Base-by-base conservation (phyloP, 1,140 invertebrate species). In the Saccostrea cuccullata region DNA sequence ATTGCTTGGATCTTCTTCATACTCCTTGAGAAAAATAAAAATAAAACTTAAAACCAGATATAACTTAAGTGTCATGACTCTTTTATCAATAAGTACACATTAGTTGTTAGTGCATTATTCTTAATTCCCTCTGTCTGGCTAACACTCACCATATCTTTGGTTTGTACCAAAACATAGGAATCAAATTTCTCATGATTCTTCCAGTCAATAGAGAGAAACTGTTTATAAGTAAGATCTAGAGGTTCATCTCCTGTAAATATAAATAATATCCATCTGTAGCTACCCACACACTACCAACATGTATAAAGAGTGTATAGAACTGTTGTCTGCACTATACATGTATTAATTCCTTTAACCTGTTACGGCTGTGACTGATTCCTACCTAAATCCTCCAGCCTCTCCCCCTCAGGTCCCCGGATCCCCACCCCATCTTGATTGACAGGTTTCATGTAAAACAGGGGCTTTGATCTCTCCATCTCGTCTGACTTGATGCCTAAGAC, bases 151-250 rank as follows among this genome's bases (percentile, higher is more conserved):
- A 95, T 82, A 83, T 93, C 92, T 90, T 95, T 95, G 11, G 94
- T 91, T 85, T 95, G 93, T 4, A 95, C 94, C 47, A 95, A 87
- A 1, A 95, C 95, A 91, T 94, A 94, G 70, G 91, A 92, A 9
- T 90, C 88, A n/a, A 91, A 88, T 60, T 93, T 94, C 70, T 95
- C 94, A 87, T 95, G 95, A 73, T 96, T 96, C 60, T 94, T 94
- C 95, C 95, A 95, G 89, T 96, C 95, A 92, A 96, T 94, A 36
- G 95, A 93, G 64, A 95, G 89, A 89, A 92, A 94, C 56, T 90
- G 89, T 64, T 92, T 91, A 47, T 91, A 89, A 17, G 90, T 88
- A 58, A 95, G 86, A 88, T 95, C 94, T 73, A 96, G 86, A 47
- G 93, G 92, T 67, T 93, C 92, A 55, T 95, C 94, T 56, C 94